Evolutionary conservation across 2,797 vertebrate species (phyloP), one percentile per base, ranked within the genome.

Genomic region (Catostomus latipinnis): DNA sequence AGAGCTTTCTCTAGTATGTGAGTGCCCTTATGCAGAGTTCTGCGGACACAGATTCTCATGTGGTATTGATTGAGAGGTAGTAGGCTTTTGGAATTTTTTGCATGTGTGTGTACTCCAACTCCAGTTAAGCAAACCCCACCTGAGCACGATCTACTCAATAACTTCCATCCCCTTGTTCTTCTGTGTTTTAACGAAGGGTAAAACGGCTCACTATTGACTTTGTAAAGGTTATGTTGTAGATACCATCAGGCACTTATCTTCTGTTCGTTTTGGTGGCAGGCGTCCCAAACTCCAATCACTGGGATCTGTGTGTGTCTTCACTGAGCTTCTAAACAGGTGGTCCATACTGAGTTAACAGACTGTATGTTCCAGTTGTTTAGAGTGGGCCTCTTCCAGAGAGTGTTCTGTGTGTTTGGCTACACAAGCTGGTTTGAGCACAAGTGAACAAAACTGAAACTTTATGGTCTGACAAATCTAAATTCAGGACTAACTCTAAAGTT

Each of bases 271-370:
- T 45, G 5, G 74, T 83, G 78, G 74, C 58, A 45, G 2, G 12
- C 13, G 4, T 80, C 76, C 80, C 74, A 65, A 54, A 48, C 72
- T 71, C 34, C 72, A 49, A 43, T 66, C 76, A 46, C 13, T 67
- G 52, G 70, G 67, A 68, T 84, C 72, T 71, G 48, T 43, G 43
- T 60, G 78, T 48, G 61, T 78, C 76, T 83, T 82, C 71, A 48
- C 74, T 62, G 6, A 66, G 75, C 71, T 74, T 46, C 68, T 62
- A 66, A 82, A 87, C 88, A 88, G 83, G 83, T 81, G 82, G 76
- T 81, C 76, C 82, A 71, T 78, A 71, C 73, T 83, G 80, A 82
- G 56, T 70, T 82, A 84, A 86, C 63, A 63, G 46, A 74, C 78
- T 62, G 60, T 69, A 57, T 82, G 67, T 46, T 73, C 78, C 83